These are phyloP conservation scores for Aphrocallistes beatrix DNA, from an alignment of 37 sponge, comb jelly and placozoan genomes.

Conservation along the genomic window DNA sequence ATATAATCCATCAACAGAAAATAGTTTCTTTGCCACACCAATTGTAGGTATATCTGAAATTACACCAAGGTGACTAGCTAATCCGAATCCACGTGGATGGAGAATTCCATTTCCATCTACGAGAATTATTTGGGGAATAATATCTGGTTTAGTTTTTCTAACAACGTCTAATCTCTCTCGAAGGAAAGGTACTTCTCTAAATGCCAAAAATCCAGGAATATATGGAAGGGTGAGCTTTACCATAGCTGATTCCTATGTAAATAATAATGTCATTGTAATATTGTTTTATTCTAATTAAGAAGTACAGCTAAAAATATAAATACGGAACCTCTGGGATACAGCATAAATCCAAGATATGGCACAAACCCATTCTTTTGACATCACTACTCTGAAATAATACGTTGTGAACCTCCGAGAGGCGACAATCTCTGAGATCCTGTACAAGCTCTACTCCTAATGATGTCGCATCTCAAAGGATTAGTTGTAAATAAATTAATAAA, in stretches of 20 bases:
- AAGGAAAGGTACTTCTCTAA: constrained; percentile 77
- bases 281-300: no score
- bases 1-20: constrained; percentile 59
- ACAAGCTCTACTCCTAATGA: no score
- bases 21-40: constrained; percentile 87
- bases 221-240: constrained; percentile 78
- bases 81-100: constrained; percentile 80
- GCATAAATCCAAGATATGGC: no score
- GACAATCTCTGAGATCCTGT: no score
- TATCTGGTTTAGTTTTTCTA: constrained; percentile 22
- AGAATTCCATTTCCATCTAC: constrained; percentile 98
- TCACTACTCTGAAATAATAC: no score
- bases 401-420: no score
- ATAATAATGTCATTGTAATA: no score
- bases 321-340: no score
- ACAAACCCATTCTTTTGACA: no score
- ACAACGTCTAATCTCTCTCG: constrained; percentile 39
- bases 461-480: no score
- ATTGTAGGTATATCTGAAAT: constrained; percentile 73
- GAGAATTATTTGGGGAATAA: constrained; percentile 58
- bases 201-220: constrained; percentile 87
- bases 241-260: constrained; percentile 9
- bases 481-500: no score
- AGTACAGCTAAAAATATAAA: no score
- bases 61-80: constrained; percentile 89